Evolutionary conservation across 35 echinoderm and acorn worm genomes (phyloP).

Genomic region (Heliocidaris erythrogramma): DNA sequence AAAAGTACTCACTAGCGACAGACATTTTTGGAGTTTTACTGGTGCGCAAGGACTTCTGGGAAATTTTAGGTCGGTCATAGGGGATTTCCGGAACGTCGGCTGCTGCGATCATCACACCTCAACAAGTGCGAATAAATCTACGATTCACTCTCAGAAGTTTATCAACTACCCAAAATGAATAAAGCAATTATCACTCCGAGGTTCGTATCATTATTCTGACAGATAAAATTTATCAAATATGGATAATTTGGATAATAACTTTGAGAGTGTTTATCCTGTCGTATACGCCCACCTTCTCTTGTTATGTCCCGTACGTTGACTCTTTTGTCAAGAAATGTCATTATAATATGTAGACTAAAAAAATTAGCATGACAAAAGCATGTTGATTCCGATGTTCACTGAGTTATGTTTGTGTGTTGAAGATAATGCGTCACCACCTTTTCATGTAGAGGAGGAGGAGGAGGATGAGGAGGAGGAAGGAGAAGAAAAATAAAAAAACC

Average conservation of each 20-base stretch:
- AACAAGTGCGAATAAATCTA: neutral
- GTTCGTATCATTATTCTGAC: neutral
- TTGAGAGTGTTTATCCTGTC: neutral
- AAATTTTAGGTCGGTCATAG: neutral
- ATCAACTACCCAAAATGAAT: neutral
- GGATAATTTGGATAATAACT: neutral
- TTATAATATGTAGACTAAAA: too few relatives aligned
- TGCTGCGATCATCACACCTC: neutral
- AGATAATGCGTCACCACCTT: too few relatives aligned
- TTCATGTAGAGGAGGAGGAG: too few relatives aligned
- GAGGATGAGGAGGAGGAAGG: too few relatives aligned
- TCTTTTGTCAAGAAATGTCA: neutral
- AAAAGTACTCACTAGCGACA: constrained; percentile 13
- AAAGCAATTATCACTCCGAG: constrained; percentile 20
- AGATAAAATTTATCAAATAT: neutral
- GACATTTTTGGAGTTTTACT: constrained; percentile 4
- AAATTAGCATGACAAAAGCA: too few relatives aligned
- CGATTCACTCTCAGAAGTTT: neutral
- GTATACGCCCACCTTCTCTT: neutral
- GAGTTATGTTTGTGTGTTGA: too few relatives aligned
- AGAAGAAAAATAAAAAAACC: too few relatives aligned
- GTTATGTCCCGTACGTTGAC: neutral
- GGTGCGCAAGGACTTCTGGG: constrained; percentile 7
- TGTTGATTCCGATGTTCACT: too few relatives aligned
- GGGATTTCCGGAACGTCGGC: constrained; percentile 5